phyloP scores from a whole-genome alignment of 2,797 vertebrate genomes.

The Rachycentron canadum region DNA sequence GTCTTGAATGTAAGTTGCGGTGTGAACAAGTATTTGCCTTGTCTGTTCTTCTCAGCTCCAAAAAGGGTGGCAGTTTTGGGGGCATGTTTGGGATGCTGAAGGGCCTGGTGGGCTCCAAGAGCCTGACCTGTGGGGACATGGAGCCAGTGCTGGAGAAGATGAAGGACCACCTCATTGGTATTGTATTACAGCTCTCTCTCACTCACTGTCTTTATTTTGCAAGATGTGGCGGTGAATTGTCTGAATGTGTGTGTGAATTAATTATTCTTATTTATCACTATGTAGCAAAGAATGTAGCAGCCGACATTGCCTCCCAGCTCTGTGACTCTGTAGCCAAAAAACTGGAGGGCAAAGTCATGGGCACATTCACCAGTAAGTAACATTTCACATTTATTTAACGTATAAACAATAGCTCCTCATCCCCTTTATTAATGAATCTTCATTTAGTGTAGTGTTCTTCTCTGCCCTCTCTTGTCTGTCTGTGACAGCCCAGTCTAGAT shows the following conservation, averaged over 20 bases:
- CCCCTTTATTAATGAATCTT: not conserved
- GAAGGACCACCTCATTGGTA: slow-evolving; percentile 97
- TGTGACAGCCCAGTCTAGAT: not conserved
- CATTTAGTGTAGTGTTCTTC: not conserved
- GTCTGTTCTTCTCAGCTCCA: slow-evolving; percentile 77
- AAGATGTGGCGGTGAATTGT: not conserved
- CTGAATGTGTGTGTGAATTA: not conserved
- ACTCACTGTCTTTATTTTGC: not conserved
- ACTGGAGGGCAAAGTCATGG: slow-evolving; percentile 99
- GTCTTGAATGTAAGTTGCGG: not conserved
- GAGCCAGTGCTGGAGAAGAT: slow-evolving; percentile 96
- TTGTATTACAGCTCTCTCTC: not conserved
- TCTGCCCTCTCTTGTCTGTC: not conserved
- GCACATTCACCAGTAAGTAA: slow-evolving; percentile 97
- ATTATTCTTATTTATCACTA: slow-evolving; percentile 8
- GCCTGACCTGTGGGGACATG: slow-evolving; percentile 93
- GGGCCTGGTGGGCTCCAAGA: slow-evolving; percentile 97
- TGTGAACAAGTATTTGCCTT: not conserved
- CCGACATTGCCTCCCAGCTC: slow-evolving; percentile 94
- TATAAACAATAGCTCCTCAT: not conserved
- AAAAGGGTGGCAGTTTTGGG: slow-evolving; percentile 89
- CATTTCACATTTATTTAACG: not conserved
- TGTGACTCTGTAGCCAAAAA: slow-evolving; percentile 98
- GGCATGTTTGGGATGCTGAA: slow-evolving; percentile 99
- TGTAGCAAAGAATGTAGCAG: slow-evolving; percentile 97